These are phyloP conservation scores for Pimephales promelas DNA, from an alignment of 2,113 vertebrate species.

Conservation along the genomic window DNA sequence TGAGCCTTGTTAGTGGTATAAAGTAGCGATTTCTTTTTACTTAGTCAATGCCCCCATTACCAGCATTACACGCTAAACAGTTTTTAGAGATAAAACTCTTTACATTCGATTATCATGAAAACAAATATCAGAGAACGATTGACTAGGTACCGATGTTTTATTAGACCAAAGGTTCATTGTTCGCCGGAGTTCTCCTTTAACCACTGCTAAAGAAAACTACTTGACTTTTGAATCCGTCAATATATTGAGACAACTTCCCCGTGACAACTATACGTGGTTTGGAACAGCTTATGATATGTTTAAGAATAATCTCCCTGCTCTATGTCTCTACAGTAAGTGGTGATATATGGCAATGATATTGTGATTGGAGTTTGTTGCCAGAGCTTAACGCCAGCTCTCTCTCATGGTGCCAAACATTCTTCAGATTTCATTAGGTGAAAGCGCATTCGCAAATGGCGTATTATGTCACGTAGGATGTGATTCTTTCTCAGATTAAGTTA, in stretches of 20 bases:
- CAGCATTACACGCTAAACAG: too few relatives aligned
- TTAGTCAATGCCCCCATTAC: too few relatives aligned
- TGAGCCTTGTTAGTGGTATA: too few relatives aligned
- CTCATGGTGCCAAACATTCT: conserved; percentile 68
- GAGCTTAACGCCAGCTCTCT: conserved; percentile 59
- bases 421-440: conserved; percentile 76
- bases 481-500: conserved; percentile 64
- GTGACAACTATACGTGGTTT: not conserved
- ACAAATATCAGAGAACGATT: too few relatives aligned
- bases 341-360: conserved; percentile 43
- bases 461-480: conserved; percentile 62
- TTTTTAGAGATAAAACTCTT: too few relatives aligned
- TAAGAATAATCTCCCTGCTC: not conserved
- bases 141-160: too few relatives aligned
- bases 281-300: not conserved
- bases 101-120: too few relatives aligned
- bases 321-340: conserved; percentile 48
- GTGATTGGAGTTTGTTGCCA: conserved; percentile 63
- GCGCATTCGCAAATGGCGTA: conserved; percentile 66
- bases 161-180: too few relatives aligned
- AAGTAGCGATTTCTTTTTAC: too few relatives aligned
- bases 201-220: not conserved
- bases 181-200: too few relatives aligned
- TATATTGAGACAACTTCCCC: not conserved
- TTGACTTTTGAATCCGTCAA: not conserved